phyloP scores from a whole-genome alignment of 64 coral and sea anemone genomes.

The Stichodactyla mertensii region DNA sequence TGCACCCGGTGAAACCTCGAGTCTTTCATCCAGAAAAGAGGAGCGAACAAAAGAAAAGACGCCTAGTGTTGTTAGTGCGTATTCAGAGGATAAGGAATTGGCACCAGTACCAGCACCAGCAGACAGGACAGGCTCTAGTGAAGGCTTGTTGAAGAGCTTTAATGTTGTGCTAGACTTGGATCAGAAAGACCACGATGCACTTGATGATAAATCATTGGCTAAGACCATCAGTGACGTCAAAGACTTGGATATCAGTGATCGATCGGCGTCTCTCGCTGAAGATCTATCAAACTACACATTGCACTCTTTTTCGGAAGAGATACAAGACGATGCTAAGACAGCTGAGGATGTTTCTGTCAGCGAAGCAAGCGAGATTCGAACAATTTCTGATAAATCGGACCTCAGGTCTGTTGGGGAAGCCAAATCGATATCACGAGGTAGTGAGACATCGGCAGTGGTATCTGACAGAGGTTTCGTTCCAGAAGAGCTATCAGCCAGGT shows the following conservation, averaged over 20 bases:
- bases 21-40: not conserved
- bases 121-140: conserved; percentile 2
- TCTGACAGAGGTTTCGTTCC: not conserved
- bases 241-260: conserved; percentile 30
- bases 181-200: not conserved
- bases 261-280: not conserved
- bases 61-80: not conserved
- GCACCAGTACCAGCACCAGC: not conserved
- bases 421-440: not conserved
- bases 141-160: not conserved
- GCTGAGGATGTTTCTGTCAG: conserved; percentile 38
- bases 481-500: not conserved
- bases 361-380: conserved; percentile 30
- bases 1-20: not conserved
- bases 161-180: conserved; percentile 6
- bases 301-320: conserved; percentile 10
- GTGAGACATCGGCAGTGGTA: not conserved
- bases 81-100: not conserved
- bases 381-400: conserved; percentile 17
- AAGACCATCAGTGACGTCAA: conserved; percentile 13
- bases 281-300: not conserved
- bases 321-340: conserved; percentile 40
- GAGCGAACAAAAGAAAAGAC: not conserved
- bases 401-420: not conserved
- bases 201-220: not conserved